Percentiles rank a stretch among this genome's conserved stretches.
Evolutionary conservation across 2,797 vertebrate species (phyloP).

Genomic region (Vultur gryphus): DNA sequence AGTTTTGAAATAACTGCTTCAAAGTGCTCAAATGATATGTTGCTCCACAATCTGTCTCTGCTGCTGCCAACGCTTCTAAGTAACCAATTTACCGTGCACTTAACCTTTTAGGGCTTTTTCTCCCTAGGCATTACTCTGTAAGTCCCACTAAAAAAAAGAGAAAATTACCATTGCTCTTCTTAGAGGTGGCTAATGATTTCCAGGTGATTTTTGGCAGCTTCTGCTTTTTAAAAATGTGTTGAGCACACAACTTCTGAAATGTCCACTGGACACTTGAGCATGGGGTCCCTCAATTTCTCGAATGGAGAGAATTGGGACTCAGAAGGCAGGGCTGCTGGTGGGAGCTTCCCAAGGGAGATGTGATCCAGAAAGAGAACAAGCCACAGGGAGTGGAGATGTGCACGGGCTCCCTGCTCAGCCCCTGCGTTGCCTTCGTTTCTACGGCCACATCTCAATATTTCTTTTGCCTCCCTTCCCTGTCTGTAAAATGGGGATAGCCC

Average conservation of each 20-base stretch:
- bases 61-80: background rate
- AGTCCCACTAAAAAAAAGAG: background rate
- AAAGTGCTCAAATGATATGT: background rate
- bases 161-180: background rate
- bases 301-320: accelerated
- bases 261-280: background rate
- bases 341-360: background rate
- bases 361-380: no score
- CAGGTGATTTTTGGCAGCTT: background rate
- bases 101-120: background rate
- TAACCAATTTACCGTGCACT: background rate
- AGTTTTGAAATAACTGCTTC: conserved; percentile 22
- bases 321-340: background rate
- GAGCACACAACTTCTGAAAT: background rate
- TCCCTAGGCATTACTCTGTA: background rate
- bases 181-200: background rate
- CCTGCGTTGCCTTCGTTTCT: accelerated
- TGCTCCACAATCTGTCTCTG: background rate
- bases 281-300: background rate
- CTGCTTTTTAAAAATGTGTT: background rate
- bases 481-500: background rate
- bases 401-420: background rate
- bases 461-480: background rate
- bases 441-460: background rate
- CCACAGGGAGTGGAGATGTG: background rate